Percentiles rank a stretch among this genome's conserved stretches.
These are phyloP conservation scores for Euplagia quadripunctaria DNA, from an alignment of 2,888 invertebrate genomes.

Conservation along the genomic window DNA sequence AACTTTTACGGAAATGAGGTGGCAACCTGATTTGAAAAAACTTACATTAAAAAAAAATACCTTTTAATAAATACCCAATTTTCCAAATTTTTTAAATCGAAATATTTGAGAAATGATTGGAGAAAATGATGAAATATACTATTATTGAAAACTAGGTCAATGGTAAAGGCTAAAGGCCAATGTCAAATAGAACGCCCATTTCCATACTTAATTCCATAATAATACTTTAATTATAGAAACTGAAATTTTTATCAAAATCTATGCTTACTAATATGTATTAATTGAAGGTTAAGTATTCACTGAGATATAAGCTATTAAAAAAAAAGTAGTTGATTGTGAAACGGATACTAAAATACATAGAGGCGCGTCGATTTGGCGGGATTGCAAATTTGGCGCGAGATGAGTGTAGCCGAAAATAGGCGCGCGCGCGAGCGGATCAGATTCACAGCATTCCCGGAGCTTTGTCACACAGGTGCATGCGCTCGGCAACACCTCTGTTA, in stretches of 20 bases:
- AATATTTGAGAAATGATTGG: too few relatives aligned
- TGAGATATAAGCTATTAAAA: constrained; percentile 52
- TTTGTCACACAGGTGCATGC: constrained; percentile 65
- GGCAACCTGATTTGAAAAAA: too few relatives aligned
- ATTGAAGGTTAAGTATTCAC: constrained; percentile 58
- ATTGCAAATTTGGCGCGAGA: constrained; percentile 86
- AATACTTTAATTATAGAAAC: constrained; percentile 1
- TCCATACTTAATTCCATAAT: constrained; percentile 29
- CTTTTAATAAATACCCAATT: too few relatives aligned
- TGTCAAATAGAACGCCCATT: constrained; percentile 67
- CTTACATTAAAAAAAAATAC: too few relatives aligned
- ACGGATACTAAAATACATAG: constrained; percentile 82
- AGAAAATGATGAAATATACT: constrained; percentile 7
- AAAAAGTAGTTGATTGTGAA: constrained; percentile 77
- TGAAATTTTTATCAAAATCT: constrained; percentile 22
- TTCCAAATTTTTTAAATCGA: too few relatives aligned
- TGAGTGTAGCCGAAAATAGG: constrained; percentile 80
- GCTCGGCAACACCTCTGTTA: background rate
- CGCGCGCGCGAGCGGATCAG: constrained; percentile 78
- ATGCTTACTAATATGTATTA: constrained; percentile 32
- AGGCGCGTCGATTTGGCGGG: constrained; percentile 83
- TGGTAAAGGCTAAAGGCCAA: constrained; percentile 77
- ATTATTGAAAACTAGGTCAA: constrained; percentile 66
- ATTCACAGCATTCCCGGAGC: constrained; percentile 81
- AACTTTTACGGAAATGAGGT: too few relatives aligned